A percentile compares a stretch with the other conserved stretches of the same genome.
These are phyloP conservation scores for Papio anubis DNA, from an alignment of 2,113 vertebrate genomes.

Conservation along the genomic window DNA sequence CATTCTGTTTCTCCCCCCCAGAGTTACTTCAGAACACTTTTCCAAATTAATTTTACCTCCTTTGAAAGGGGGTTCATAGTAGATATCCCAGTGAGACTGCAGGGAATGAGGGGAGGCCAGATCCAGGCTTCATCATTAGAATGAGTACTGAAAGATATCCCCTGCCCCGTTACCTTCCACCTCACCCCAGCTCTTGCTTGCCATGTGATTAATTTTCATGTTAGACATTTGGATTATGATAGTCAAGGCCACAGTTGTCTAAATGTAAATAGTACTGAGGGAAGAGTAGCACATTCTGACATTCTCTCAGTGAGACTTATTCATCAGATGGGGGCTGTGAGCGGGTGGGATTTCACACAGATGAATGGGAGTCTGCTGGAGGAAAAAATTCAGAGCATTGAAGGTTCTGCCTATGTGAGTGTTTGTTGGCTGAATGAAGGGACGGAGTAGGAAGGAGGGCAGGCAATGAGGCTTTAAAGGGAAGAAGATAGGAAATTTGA, in stretches of 20 bases:
- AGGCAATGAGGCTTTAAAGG: not conserved
- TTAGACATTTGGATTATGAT: not conserved
- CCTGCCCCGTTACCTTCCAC: not conserved
- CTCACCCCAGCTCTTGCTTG: not conserved
- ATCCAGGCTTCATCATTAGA: not conserved
- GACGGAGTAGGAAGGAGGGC: not conserved
- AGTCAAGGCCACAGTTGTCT: not conserved
- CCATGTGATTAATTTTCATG: not conserved
- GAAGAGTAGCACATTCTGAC: not conserved
- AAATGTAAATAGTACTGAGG: not conserved
- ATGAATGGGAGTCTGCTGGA: not conserved
- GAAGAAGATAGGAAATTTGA: not conserved
- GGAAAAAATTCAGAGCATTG: not conserved
- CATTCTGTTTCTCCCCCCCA: not conserved
- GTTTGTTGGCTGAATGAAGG: not conserved
- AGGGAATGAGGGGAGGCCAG: not conserved
- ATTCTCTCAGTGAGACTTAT: not conserved
- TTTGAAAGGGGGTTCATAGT: not conserved
- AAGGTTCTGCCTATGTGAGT: not conserved
- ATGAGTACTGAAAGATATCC: not conserved
- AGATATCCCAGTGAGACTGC: not conserved
- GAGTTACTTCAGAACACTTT: slow-evolving; percentile 29
- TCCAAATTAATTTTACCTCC: not conserved
- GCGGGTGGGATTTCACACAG: not conserved
- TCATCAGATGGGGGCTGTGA: not conserved